Percentiles rank a stretch among this genome's conserved stretches.
Conservation (phyloP, 37 sponge, comb jelly and placozoan species). For the Halichondria panicea region DNA sequence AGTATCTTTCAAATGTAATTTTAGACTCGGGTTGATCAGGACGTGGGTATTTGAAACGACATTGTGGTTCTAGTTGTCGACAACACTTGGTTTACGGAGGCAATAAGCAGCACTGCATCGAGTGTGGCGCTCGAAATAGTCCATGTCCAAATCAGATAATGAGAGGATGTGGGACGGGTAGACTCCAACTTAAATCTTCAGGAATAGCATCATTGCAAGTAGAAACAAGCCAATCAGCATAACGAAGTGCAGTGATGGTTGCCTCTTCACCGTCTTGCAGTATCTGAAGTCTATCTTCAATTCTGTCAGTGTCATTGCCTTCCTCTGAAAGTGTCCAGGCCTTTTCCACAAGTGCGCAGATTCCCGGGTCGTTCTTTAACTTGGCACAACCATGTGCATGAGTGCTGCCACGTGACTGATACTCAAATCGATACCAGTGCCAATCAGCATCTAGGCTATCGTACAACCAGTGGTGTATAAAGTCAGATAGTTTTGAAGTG, state of each 20-base stretch:
- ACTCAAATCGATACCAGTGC: constrained; percentile 31
- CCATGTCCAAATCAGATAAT: neutral
- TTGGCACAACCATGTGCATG: constrained; percentile 35
- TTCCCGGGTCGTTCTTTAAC: constrained; percentile 16
- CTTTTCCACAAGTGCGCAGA: neutral
- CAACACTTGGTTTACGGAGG: neutral
- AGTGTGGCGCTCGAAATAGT: constrained; percentile 15
- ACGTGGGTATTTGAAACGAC: constrained; percentile 23
- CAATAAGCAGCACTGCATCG: constrained; percentile 33
- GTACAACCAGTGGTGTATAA: neutral
- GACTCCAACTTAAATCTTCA: neutral
- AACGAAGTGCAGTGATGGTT: neutral
- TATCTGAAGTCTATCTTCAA: neutral
- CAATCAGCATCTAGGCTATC: constrained; percentile 2
- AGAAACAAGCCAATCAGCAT: constrained; percentile 31
- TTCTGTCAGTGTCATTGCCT: neutral
- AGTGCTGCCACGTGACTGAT: constrained; percentile 35
- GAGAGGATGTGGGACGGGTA: neutral
- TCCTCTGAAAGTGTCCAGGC: no score
- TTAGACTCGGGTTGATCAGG: neutral
- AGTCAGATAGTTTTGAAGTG: neutral
- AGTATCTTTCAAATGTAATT: constrained; percentile 19
- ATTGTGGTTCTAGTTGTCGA: neutral
- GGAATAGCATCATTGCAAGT: constrained; percentile 9
- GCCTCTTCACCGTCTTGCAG: constrained; percentile 12